A percentile compares a stretch with the other conserved stretches of the same genome.
Evolutionary conservation across 2,113 vertebrate species (phyloP).

Genomic region (Tenrec ecaudatus): DNA sequence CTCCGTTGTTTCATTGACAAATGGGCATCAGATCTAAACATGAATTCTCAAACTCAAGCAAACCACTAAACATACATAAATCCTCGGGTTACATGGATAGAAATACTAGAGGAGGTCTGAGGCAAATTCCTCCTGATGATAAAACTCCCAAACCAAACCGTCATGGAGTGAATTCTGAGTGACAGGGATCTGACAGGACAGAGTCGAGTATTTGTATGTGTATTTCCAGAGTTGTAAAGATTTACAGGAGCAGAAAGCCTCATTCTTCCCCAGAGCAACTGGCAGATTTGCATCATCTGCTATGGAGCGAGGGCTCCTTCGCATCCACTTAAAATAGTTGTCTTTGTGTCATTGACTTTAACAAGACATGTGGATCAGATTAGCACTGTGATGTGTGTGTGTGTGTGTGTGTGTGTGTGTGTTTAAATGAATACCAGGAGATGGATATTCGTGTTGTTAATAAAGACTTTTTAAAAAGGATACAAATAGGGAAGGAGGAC

Average conservation of each 20-base stretch:
- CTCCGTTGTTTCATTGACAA: background rate
- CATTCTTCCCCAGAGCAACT: no score
- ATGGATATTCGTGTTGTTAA: background rate
- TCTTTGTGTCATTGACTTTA: constrained; percentile 19
- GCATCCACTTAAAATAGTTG: constrained; percentile 30
- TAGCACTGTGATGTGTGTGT: background rate
- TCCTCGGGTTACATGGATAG: background rate
- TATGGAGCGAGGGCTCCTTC: background rate
- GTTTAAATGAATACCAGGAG: constrained; percentile 39
- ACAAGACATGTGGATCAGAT: background rate
- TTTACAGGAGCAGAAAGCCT: no score
- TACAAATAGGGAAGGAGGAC: background rate
- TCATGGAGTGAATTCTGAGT: no score
- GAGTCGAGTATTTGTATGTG: no score
- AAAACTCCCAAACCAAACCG: no score
- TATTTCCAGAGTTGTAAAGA: no score
- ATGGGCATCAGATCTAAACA: background rate
- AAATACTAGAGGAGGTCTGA: background rate
- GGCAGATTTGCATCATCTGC: no score
- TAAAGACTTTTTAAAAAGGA: background rate
- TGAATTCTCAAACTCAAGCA: background rate
- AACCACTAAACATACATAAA: background rate
- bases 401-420: background rate
- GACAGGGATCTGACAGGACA: no score
- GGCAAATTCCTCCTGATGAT: background rate